Percentiles rank a stretch among this genome's conserved stretches.
phyloP scores from a whole-genome alignment of 2,113 vertebrate species.

The Saguinus imperator region DNA sequence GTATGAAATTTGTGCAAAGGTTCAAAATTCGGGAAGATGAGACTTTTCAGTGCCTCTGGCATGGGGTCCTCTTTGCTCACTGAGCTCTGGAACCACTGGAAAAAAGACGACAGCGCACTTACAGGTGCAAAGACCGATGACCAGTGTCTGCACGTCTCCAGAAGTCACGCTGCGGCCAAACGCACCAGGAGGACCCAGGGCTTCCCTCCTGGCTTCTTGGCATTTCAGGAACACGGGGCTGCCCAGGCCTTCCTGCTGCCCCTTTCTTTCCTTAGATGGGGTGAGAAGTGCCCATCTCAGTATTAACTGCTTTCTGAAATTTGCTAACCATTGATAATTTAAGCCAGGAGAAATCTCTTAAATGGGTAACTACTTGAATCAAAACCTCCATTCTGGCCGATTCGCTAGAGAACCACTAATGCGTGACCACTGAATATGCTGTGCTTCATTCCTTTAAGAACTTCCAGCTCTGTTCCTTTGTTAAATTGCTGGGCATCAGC shows the following conservation, averaged over 20 bases:
- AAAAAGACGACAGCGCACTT: not conserved
- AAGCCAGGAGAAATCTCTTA: not conserved
- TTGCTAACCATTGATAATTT: not conserved
- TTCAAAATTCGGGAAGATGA: constrained; percentile 93
- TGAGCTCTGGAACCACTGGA: constrained; percentile 92
- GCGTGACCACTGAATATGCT: rapidly evolving
- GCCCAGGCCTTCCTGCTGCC: not conserved
- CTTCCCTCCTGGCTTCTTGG: rapidly evolving
- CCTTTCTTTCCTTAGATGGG: rapidly evolving
- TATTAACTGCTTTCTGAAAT: not conserved
- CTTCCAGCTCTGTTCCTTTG: not conserved
- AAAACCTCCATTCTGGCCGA: not conserved
- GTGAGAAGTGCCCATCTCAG: not conserved
- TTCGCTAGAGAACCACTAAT: too few relatives aligned
- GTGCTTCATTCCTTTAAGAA: not conserved
- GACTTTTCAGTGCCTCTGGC: constrained; percentile 90
- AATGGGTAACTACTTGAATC: not conserved
- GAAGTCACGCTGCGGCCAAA: rapidly evolving
- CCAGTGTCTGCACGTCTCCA: rapidly evolving
- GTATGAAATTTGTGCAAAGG: constrained; percentile 96
- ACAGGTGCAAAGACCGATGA: rapidly evolving
- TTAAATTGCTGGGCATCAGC: not conserved
- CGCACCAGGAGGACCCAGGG: rapidly evolving
- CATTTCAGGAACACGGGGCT: rapidly evolving
- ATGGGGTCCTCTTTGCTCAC: constrained; percentile 91